These are phyloP conservation scores for Rambutsinella grinnellia DNA, from an alignment of 2,888 invertebrate genomes.

Conservation along the genomic window DNA sequence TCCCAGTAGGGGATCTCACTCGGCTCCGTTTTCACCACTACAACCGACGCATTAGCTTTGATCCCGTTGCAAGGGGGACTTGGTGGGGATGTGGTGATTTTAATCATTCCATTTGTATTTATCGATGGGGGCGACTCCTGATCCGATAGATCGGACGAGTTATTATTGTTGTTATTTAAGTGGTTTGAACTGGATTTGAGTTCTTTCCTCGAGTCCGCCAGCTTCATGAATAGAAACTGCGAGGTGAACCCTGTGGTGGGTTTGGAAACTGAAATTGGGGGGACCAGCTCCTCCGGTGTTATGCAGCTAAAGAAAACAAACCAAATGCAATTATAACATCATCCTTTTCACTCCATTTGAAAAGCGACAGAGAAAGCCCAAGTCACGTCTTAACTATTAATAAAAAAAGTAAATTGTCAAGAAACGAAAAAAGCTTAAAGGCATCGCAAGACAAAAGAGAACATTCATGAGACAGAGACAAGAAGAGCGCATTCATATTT, in stretches of 20 bases:
- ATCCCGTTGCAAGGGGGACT: conserved; percentile 46
- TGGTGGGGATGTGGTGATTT: conserved; percentile 28
- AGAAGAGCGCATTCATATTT: conserved; percentile 12
- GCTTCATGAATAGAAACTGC: conserved; percentile 63
- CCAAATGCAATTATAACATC: conserved; percentile 11
- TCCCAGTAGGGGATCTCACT: conserved; percentile 46
- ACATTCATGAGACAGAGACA: not conserved
- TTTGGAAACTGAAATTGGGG: conserved; percentile 56
- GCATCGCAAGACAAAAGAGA: conserved; percentile 5
- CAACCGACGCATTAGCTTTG: conserved; percentile 53
- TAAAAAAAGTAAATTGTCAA: conserved; percentile 37
- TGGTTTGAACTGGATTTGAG: conserved; percentile 42
- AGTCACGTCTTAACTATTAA: conserved; percentile 45
- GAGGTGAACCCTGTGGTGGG: conserved; percentile 60
- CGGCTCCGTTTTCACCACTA: conserved; percentile 61
- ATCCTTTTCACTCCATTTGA: conserved; percentile 16
- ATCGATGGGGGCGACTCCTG: conserved; percentile 35
- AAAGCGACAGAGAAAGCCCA: conserved; percentile 65
- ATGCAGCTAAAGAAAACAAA: conserved; percentile 59
- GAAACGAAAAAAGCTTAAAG: conserved; percentile 8
- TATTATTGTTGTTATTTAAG: conserved; percentile 31
- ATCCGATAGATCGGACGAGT: conserved; percentile 48
- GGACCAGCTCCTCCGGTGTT: conserved; percentile 65
- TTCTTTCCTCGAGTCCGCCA: conserved; percentile 53
- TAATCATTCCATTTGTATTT: conserved; percentile 52